Base-by-base conservation (phyloP, 2,113 vertebrate genomes). In the Cephalophus harveyi region DNA sequence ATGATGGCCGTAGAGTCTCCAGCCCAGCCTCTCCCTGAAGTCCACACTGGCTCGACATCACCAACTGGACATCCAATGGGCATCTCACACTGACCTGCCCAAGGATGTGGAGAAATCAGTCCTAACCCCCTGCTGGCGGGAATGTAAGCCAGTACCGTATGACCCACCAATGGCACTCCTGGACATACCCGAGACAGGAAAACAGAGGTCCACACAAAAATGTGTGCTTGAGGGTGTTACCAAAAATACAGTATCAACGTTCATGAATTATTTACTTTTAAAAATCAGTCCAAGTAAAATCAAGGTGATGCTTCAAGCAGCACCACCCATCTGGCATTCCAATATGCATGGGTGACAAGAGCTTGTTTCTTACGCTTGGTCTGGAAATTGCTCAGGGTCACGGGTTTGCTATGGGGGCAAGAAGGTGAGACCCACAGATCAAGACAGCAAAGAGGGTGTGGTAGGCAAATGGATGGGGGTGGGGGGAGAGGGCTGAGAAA, bases 331-430 rank as follows among this genome's bases (percentile, higher is more conserved):
- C 43, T n/a, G 67, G 33, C 33, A 0, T n/a, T 15, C 28, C 0
- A 2, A 0, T 27, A 43, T 2, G 11, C 25, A 2, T 2, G 21
- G 43, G 8, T 23, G 10, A 4, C 54, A 4, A 10, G 21, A 57
- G 7, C n/a, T 83, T 17, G 11, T 62, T 23, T 9, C 95, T 43
- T 7, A 1, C 15, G 7, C 62, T 17, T 19, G 4, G 50, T 8
- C 64, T 52, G 60, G 84, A 43, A 27, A 13, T 60, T 15, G 16
- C 25, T 57, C 48, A 21, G 15, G 15, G 21, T 19, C 46, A 7
- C 1, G 16, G 10, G n/a, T 52, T 50, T 71, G 83, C 81, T 43
- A 3, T 3, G 12, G 30, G 9, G 27, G 7, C 16, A 2, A 23
- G 8, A 14, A 27, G 30, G 5, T 23, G 62, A 82, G 85, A 46